A percentile compares a stretch with the other conserved stretches of the same genome.
phyloP scores from a whole-genome alignment of 1,140 invertebrate species.

The Hyles euphorbiae region DNA sequence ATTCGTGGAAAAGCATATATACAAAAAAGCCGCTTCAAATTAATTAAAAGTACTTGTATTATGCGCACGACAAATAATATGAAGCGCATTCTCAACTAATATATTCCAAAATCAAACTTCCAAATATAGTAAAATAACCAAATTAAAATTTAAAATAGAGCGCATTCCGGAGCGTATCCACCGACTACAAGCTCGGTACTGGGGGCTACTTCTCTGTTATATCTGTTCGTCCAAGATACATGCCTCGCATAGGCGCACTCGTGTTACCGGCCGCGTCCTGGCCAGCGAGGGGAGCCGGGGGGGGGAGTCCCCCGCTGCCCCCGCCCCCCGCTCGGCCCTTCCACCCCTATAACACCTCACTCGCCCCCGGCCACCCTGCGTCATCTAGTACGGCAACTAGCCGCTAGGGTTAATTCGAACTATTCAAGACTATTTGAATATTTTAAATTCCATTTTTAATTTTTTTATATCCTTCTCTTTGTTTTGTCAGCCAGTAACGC shows the following conservation, averaged over 20 bases:
- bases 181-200: slow-evolving; percentile 56
- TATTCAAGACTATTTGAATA: slow-evolving; percentile 64
- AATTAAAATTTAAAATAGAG: slow-evolving; percentile 43
- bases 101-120: too few species aligned
- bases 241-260: slow-evolving; percentile 74
- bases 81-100: too few species aligned
- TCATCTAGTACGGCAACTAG: slow-evolving; percentile 63
- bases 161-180: slow-evolving; percentile 18
- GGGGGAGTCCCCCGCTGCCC: slow-evolving; percentile 11
- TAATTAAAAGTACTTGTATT: too few species aligned
- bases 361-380: slow-evolving; percentile 46
- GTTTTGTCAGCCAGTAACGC: slow-evolving; percentile 2
- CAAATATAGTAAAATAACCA: not conserved
- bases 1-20: too few species aligned
- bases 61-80: too few species aligned
- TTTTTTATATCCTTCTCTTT: slow-evolving; percentile 9
- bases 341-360: slow-evolving; percentile 20
- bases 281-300: slow-evolving; percentile 34
- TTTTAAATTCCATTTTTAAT: slow-evolving; percentile 52
- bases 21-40: too few species aligned
- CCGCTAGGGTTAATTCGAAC: slow-evolving; percentile 70
- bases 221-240: slow-evolving; percentile 74
- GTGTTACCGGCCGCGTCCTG: slow-evolving; percentile 68
- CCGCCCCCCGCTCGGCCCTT: slow-evolving; percentile 22
- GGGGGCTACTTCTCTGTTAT: slow-evolving; percentile 74